Percentiles rank a stretch among this genome's conserved stretches.
phyloP scores from a whole-genome alignment of 2,888 invertebrate genomes.

The Phortica magna region DNA sequence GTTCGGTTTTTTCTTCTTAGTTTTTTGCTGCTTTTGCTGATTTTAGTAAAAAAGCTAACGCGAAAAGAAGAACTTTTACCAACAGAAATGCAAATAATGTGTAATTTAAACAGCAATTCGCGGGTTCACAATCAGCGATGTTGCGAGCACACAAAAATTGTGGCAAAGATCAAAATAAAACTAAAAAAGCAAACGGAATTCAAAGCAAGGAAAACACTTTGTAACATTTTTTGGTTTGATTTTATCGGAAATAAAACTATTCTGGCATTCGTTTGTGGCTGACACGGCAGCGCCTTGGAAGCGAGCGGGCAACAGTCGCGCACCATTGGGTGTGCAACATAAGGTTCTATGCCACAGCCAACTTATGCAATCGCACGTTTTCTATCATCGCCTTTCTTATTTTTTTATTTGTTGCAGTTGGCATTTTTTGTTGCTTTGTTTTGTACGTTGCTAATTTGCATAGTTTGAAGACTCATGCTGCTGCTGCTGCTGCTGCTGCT shows the following conservation, averaged over 20 bases:
- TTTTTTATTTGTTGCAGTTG: background rate
- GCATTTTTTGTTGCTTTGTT: slow-evolving; percentile 21
- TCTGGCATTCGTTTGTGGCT: background rate
- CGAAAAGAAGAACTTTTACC: background rate
- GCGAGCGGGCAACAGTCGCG: background rate
- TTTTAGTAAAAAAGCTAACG: too few relatives aligned
- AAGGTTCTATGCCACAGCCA: background rate
- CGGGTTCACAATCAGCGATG: slow-evolving; percentile 28
- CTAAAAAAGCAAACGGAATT: background rate
- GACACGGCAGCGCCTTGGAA: background rate
- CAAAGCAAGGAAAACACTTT: background rate
- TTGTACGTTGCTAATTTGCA: slow-evolving; percentile 36
- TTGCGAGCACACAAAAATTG: background rate
- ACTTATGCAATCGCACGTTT: background rate
- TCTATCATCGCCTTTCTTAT: background rate
- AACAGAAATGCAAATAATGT: slow-evolving; percentile 33
- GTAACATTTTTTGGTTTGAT: slow-evolving; percentile 26
- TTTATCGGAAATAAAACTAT: slow-evolving; percentile 29
- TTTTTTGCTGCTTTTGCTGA: too few relatives aligned
- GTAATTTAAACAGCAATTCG: slow-evolving; percentile 36
- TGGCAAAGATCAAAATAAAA: background rate
- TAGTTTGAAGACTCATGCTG: slow-evolving; percentile 1
- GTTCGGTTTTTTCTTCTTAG: too few relatives aligned
- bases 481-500: slow-evolving; percentile 23
- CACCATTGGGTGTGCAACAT: background rate